Percentiles rank a stretch among this genome's conserved stretches.
phyloP scores from a whole-genome alignment of 2,797 vertebrate genomes.

The Lagodon rhomboides region DNA sequence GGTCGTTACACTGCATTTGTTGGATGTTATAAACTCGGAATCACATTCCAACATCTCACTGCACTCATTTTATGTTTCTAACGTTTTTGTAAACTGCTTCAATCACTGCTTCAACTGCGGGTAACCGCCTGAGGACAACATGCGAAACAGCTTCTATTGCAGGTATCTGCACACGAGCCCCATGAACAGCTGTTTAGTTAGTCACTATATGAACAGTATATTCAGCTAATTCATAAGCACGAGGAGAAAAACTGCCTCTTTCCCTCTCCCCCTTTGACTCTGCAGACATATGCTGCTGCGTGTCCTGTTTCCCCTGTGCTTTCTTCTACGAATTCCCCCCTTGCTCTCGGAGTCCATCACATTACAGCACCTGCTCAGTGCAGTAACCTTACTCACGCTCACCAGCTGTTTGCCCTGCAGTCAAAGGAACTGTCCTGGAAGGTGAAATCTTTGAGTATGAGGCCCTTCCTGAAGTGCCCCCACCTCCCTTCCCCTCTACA shows the following conservation, averaged over 20 bases:
- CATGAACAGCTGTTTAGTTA: conserved; percentile 23
- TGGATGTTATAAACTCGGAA: conserved; percentile 1
- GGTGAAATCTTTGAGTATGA: conserved; percentile 35
- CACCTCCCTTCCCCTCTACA: conserved; percentile 5
- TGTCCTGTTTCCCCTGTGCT: conserved; percentile 40
- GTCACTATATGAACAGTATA: not conserved
- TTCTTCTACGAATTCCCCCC: conserved; percentile 48
- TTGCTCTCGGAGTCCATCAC: conserved; percentile 33
- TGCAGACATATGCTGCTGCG: conserved; percentile 44
- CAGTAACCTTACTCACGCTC: conserved; percentile 45
- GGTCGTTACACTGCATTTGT: conserved; percentile 4
- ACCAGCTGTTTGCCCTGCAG: conserved; percentile 66
- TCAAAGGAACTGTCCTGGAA: conserved; percentile 45
- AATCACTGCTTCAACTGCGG: not conserved
- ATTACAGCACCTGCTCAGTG: conserved; percentile 55
- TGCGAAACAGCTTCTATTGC: conserved; percentile 6
- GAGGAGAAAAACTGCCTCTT: not conserved
- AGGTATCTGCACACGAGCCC: not conserved
- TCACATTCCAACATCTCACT: conserved; percentile 1
- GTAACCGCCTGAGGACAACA: not conserved
- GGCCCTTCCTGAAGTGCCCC: not conserved
- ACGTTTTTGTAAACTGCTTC: not conserved
- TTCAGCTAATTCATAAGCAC: conserved; percentile 14
- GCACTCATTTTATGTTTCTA: not conserved
- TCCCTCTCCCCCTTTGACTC: conserved; percentile 3